Conservation (phyloP, 2,797 vertebrate species). For the Anas flavirostris region DNA sequence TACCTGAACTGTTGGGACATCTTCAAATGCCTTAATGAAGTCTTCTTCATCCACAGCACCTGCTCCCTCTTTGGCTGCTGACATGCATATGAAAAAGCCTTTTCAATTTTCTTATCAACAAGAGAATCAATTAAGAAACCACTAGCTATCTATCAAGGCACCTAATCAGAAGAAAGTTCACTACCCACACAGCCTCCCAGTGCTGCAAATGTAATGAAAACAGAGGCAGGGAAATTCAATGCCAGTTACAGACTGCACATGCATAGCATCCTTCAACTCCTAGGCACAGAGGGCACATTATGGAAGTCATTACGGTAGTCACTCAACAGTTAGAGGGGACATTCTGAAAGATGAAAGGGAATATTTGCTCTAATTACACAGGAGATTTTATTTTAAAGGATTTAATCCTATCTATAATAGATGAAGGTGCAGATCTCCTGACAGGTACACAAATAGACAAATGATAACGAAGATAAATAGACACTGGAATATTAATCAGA, state of each 20-base stretch:
- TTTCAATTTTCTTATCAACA: constrained; percentile 39
- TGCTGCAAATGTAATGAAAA: neutral
- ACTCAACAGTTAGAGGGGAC: neutral
- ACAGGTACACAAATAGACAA: constrained; percentile 44
- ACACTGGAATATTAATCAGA: constrained; percentile 54
- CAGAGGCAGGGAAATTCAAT: neutral
- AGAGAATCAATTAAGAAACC: constrained; percentile 31
- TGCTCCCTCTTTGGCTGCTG: constrained; percentile 90
- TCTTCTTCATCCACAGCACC: constrained; percentile 97
- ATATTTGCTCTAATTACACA: constrained; percentile 29
- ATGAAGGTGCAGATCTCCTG: constrained; percentile 42
- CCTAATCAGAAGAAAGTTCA: constrained; percentile 15
- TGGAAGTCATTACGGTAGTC: constrained; percentile 12
- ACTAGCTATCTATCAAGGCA: constrained; percentile 15
- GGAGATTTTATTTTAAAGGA: constrained; percentile 48
- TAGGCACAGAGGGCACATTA: constrained; percentile 27
- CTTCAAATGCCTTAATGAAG: constrained; percentile 95
- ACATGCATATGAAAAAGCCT: constrained; percentile 42
- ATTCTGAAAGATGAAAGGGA: constrained; percentile 44
- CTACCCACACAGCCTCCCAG: neutral
- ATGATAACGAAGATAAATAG: neutral
- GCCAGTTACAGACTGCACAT: neutral
- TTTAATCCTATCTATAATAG: constrained; percentile 47
- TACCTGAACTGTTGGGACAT: constrained; percentile 92
- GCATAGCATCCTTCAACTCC: neutral